A percentile compares a stretch with the other conserved stretches of the same genome.
Conservation (phyloP, 2,888 invertebrate species). For the Nemotelus pantherinus region DNA sequence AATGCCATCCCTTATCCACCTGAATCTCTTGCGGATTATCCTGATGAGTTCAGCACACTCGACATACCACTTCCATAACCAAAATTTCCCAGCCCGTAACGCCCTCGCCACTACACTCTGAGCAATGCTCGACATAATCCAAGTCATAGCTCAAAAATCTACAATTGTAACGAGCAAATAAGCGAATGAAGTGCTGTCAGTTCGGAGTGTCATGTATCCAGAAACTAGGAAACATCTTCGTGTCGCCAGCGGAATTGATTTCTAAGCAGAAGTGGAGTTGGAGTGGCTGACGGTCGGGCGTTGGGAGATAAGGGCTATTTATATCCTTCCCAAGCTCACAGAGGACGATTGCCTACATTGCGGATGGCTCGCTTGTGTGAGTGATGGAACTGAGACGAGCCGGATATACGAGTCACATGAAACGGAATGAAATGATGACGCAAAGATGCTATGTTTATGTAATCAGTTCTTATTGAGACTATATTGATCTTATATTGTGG, state of each 20-base stretch:
- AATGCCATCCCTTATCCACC: neutral
- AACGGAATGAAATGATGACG: constrained; percentile 23
- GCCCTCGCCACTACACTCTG: neutral
- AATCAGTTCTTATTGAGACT: constrained; percentile 20
- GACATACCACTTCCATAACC: neutral
- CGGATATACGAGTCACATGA: neutral
- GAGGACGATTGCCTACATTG: constrained; percentile 1
- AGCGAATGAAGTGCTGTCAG: constrained; percentile 36
- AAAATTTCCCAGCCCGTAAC: neutral
- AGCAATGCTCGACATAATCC: constrained; percentile 11
- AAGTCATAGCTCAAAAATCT: constrained; percentile 16
- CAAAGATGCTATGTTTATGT: constrained; percentile 22
- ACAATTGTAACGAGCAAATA: constrained; percentile 18
- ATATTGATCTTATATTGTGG: constrained; percentile 14
- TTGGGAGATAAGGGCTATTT: neutral
- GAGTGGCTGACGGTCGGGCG: neutral
- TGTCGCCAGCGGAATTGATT: constrained; percentile 41
- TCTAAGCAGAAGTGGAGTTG: neutral
- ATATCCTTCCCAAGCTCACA: constrained; percentile 6
- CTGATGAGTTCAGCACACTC: neutral
- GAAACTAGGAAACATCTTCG: constrained; percentile 26
- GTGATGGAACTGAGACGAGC: neutral
- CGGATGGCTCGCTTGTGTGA: constrained; percentile 8
- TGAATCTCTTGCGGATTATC: neutral
- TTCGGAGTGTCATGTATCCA: constrained; percentile 30